Conservation (phyloP, 2,113 vertebrate genomes). For the Microtus richardsoni region DNA sequence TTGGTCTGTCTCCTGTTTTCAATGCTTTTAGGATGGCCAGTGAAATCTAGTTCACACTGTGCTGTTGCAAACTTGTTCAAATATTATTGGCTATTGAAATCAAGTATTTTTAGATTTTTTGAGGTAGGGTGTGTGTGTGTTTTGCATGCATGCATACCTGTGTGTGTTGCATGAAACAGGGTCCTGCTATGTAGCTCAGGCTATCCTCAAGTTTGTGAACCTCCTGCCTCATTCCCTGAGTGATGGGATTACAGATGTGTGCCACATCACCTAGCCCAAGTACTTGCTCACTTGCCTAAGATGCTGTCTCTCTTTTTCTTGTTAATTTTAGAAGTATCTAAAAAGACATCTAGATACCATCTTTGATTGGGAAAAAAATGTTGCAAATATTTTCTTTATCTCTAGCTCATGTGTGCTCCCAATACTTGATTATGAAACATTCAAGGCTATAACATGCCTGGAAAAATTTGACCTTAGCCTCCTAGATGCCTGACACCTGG, state of each 20-base stretch:
- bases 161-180: background rate
- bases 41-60: too few species aligned
- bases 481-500: background rate
- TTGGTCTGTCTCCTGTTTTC: background rate
- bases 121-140: background rate
- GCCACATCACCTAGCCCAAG: background rate
- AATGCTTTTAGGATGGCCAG: too few species aligned
- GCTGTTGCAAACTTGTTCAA: too few species aligned
- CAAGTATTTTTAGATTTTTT: background rate
- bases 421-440: background rate
- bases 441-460: background rate
- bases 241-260: background rate
- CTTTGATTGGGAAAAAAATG: background rate
- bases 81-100: accelerated
- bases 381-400: background rate
- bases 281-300: background rate
- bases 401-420: background rate
- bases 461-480: background rate
- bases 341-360: background rate
- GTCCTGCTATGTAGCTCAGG: background rate
- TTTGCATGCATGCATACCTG: background rate
- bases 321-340: background rate
- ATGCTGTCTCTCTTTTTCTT: background rate
- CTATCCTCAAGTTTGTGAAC: background rate
- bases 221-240: background rate